Percentiles rank a stretch among this genome's conserved stretches.
phyloP scores from a whole-genome alignment of 2,888 invertebrate genomes.

The Ceramica pisi region DNA sequence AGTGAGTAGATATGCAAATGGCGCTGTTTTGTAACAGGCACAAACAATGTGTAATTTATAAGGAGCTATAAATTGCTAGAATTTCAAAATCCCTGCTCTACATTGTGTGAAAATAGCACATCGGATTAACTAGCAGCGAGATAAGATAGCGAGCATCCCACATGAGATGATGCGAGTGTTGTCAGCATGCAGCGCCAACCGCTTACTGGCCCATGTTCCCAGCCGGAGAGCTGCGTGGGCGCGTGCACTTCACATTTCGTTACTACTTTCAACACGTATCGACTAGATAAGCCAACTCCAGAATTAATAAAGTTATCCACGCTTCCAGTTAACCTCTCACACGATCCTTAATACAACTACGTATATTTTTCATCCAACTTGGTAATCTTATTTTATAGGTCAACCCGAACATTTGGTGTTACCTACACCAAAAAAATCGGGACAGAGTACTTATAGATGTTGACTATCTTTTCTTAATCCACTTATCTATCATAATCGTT shows the following conservation, averaged over 20 bases:
- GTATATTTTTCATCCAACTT: conserved; percentile 3
- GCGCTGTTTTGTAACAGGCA: conserved; percentile 61
- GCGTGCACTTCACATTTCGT: conserved; percentile 83
- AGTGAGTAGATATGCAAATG: conserved; percentile 38
- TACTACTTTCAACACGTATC: conserved; percentile 81
- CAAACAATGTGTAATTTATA: conserved; percentile 62
- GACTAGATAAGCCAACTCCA: conserved; percentile 74
- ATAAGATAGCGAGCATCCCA: conserved; percentile 87
- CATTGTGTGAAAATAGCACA: conserved; percentile 83
- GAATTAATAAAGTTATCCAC: conserved; percentile 82
- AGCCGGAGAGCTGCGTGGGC: conserved; percentile 75
- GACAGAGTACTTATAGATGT: neutral
- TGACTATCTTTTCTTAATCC: conserved; percentile 24
- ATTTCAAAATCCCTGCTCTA: conserved; percentile 80
- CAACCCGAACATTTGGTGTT: conserved; percentile 8
- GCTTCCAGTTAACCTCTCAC: conserved; percentile 69
- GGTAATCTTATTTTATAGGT: conserved; percentile 11
- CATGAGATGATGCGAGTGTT: conserved; percentile 69
- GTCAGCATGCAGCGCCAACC: conserved; percentile 53
- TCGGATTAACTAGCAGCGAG: conserved; percentile 80
- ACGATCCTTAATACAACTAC: conserved; percentile 46
- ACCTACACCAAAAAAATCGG: too few relatives aligned
- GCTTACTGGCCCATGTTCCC: conserved; percentile 45
- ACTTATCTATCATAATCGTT: conserved; percentile 25
- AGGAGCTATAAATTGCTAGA: conserved; percentile 60